Percentiles rank a stretch among this genome's conserved stretches.
phyloP scores from a whole-genome alignment of 2,113 vertebrate species.

The Pelecanus crispus region DNA sequence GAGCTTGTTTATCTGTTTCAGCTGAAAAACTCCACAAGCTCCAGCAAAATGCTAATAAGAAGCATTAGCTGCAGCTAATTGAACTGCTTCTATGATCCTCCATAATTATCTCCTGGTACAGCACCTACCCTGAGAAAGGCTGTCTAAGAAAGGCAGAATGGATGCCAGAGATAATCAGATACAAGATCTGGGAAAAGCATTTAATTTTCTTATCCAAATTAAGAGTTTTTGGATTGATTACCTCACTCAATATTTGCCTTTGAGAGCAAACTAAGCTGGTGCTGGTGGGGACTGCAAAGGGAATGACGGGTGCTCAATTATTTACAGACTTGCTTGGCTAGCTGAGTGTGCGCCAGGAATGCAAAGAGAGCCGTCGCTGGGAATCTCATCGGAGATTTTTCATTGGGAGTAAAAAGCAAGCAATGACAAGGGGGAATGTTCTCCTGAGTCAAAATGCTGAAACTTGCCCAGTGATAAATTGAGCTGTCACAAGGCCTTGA shows the following conservation, averaged over 20 bases:
- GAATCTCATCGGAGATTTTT: slow-evolving; percentile 26
- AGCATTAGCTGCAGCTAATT: slow-evolving; percentile 56
- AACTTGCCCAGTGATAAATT: neutral
- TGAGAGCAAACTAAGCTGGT: neutral
- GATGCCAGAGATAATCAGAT: neutral
- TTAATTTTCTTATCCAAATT: slow-evolving; percentile 33
- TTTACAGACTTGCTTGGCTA: slow-evolving; percentile 23
- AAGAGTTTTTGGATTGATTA: neutral
- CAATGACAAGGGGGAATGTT: neutral
- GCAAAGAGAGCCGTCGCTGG: neutral
- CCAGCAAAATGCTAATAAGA: slow-evolving; percentile 47
- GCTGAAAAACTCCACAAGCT: slow-evolving; percentile 24
- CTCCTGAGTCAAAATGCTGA: neutral
- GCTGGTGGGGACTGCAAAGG: neutral
- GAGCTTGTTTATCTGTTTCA: slow-evolving; percentile 30
- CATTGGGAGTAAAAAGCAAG: neutral
- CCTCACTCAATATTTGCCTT: slow-evolving; percentile 33
- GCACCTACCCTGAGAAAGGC: neutral
- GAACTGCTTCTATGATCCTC: slow-evolving; percentile 21
- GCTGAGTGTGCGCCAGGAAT: neutral
- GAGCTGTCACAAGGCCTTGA: slow-evolving; percentile 12
- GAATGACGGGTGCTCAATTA: slow-evolving; percentile 26
- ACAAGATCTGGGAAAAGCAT: neutral
- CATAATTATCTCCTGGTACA: slow-evolving; percentile 9
- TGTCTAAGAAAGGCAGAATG: neutral